Evolutionary conservation across 2,888 invertebrate genomes (phyloP), one percentile per base, ranked within the genome.

Genomic region (Agriopis aurantiaria): DNA sequence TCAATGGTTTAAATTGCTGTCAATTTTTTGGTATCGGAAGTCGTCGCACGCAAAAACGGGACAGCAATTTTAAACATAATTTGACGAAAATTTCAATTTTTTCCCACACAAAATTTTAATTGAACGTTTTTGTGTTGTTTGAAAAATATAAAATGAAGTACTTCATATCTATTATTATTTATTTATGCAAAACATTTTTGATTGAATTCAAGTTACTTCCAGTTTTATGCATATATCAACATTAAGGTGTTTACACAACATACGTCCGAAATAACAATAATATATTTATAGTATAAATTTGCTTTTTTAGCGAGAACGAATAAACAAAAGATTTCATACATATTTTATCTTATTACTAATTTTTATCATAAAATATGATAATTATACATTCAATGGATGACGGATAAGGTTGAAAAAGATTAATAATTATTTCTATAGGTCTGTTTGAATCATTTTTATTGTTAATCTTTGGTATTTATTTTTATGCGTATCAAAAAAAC

Each of bases 381-480:
- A 58, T 63, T 67, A 23, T 65, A 73, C 69, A 68, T 57, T 66
- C 9, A 46, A 9, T 12, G 59, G 71, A 52, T 53, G 71, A 62
- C 56, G 59, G 61, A 61, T 58, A 70, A 57, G 40, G 40, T 53
- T 60, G 63, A 49, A 43, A 41, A 58, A 69, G 40, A 53, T 11
- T 49, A 41, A 53, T 45, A 72, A 68, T 68, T 71, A 73, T 68
- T 65, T 68, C 67, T 65, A 62, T 57, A 57, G 0, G 45, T 65
- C 69, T 75, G 76, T 67, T 17, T 51, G 69, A 71, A 73, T 72
- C 69, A 76, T 75, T 69, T 76, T 69, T 63, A 66, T 63, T 53
- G 41, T 14, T 57, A 58, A 68, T 76, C 76, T 76, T 76, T 76
- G 76, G 76, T 65, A 65, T 51, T 61, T 1, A 43, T 51, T 45